A percentile compares a stretch with the other conserved stretches of the same genome.
Conservation (phyloP, 2,113 vertebrate species). For the Aix galericulata region DNA sequence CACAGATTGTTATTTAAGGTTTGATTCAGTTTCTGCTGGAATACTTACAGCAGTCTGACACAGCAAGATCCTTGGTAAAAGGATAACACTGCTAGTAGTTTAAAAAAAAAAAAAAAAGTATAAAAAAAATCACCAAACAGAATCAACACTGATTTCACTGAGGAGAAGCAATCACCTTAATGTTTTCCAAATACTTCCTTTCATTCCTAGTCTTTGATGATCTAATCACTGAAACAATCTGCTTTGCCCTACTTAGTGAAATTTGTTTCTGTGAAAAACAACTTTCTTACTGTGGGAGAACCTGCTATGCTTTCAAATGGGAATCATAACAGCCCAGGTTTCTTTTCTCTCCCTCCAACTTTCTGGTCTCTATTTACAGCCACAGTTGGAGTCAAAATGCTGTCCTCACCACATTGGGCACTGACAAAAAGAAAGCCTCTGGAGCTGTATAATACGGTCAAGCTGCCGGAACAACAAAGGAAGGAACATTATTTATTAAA, state of each 20-base stretch:
- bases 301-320: not conserved
- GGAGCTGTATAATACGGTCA: not conserved
- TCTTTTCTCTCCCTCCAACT: not conserved
- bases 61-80: not conserved
- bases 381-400: not conserved
- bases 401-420: not conserved
- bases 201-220: conserved; percentile 13
- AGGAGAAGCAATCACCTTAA: conserved; percentile 18
- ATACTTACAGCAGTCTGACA: not conserved
- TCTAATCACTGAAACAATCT: conserved; percentile 22
- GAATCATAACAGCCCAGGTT: not conserved
- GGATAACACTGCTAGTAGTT: not conserved
- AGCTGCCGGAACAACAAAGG: not conserved
- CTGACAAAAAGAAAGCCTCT: not conserved
- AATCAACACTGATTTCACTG: not conserved
- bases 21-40: not conserved
- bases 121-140: not conserved
- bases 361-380: conserved; percentile 4
- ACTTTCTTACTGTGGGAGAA: not conserved
- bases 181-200: not conserved
- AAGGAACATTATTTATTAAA: not conserved
- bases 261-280: not conserved
- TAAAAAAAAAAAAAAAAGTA: not conserved
- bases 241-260: conserved; percentile 31
- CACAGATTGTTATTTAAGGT: not conserved